phyloP scores from a whole-genome alignment of 2,888 invertebrate genomes.

The Dascillus cervinus region DNA sequence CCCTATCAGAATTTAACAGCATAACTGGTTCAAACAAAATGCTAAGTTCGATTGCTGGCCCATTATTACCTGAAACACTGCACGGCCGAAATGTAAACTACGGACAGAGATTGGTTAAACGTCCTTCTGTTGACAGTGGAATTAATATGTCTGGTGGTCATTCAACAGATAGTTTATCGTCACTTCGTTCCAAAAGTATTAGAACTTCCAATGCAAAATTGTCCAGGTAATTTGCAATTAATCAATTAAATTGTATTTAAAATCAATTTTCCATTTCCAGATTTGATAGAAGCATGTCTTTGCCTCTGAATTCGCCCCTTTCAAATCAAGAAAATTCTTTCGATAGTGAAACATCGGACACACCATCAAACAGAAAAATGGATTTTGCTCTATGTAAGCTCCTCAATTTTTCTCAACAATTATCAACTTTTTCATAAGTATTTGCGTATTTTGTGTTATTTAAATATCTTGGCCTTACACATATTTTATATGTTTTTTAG shows the following conservation, averaged over 20 bases:
- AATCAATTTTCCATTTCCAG: conserved; percentile 35
- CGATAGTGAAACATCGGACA: conserved; percentile 41
- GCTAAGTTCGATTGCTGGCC: conserved; percentile 34
- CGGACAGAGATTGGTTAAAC: conserved; percentile 51
- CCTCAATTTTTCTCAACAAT: too few species aligned
- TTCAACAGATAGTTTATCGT: conserved; percentile 35
- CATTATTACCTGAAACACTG: conserved; percentile 34
- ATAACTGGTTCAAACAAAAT: conserved; percentile 30
- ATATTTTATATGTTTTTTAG: too few species aligned
- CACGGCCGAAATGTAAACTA: conserved; percentile 30
- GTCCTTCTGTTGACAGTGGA: conserved; percentile 72
- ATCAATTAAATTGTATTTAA: conserved; percentile 4
- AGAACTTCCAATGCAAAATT: conserved; percentile 40
- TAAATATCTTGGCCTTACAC: too few species aligned
- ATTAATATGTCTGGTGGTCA: conserved; percentile 56
- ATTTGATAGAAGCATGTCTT: conserved; percentile 63
- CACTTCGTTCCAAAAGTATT: conserved; percentile 31
- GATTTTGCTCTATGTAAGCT: conserved; percentile 80
- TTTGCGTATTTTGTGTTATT: too few species aligned
- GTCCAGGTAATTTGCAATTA: conserved; percentile 44
- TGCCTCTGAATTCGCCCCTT: conserved; percentile 50
- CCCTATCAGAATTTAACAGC: conserved; percentile 21
- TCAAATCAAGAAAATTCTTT: conserved; percentile 44
- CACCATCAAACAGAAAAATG: conserved; percentile 60
- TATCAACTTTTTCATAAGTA: too few species aligned